These are phyloP conservation scores for Avahi laniger DNA, from an alignment of 2,797 vertebrate genomes.

Conservation along the genomic window DNA sequence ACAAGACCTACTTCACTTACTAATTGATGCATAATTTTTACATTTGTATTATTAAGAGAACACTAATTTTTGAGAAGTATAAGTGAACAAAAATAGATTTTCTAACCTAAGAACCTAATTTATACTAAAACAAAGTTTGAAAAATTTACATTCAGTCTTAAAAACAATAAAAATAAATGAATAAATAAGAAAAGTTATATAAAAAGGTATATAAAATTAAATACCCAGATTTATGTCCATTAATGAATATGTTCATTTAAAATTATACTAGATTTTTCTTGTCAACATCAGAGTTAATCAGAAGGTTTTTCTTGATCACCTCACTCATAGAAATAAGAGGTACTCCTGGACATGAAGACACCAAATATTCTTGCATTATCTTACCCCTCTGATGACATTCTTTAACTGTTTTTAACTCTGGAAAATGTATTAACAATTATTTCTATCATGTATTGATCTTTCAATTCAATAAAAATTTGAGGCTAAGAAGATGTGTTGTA, in stretches of 20 bases:
- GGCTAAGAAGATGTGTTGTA: neutral
- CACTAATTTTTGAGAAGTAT: neutral
- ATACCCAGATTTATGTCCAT: neutral
- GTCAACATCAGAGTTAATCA: neutral
- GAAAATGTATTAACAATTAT: neutral
- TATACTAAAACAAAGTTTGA: neutral
- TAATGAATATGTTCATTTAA: neutral
- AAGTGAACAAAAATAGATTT: neutral
- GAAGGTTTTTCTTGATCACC: neutral
- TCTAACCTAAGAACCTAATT: neutral
- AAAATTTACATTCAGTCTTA: neutral
- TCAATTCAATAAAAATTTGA: neutral
- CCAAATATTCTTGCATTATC: neutral
- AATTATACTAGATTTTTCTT: neutral
- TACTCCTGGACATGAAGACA: neutral
- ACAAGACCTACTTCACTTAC: neutral
- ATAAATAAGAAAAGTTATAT: neutral
- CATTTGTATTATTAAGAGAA: neutral
- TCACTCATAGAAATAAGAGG: neutral
- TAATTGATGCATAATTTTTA: neutral
- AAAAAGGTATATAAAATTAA: neutral
- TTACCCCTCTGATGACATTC: neutral
- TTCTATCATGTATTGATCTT: neutral
- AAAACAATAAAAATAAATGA: neutral
- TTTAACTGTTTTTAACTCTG: neutral